Conservation (phyloP, 2,888 invertebrate species). For the Lasioglossum calceatum region DNA sequence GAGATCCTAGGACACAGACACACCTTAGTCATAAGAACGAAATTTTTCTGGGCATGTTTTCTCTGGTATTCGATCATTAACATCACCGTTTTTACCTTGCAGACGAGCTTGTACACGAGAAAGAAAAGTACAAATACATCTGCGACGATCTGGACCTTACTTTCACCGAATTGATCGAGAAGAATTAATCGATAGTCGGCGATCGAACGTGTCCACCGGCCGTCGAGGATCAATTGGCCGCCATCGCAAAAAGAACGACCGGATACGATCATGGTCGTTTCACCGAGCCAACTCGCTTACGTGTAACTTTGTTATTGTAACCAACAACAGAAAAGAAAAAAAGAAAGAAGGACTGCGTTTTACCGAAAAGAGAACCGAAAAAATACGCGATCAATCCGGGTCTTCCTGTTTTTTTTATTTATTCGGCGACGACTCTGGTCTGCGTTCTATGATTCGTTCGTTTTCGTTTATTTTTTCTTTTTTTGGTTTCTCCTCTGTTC, state of each 20-base stretch:
- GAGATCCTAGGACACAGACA: conserved; percentile 14
- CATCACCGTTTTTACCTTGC: conserved; percentile 81
- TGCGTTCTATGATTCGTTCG: conserved; percentile 1
- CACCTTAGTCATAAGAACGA: not conserved
- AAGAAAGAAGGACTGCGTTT: conserved; percentile 66
- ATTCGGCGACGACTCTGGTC: conserved; percentile 11
- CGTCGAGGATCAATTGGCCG: conserved; percentile 51
- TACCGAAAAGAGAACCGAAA: conserved; percentile 44
- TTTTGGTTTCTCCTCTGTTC: not conserved
- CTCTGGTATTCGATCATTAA: conserved; percentile 22
- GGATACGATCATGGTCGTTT: conserved; percentile 34
- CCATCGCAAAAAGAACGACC: conserved; percentile 20
- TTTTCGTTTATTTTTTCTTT: not conserved
- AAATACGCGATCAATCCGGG: conserved; percentile 68
- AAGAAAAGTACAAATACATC: conserved; percentile 99
- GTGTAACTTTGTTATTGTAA: conserved; percentile 82
- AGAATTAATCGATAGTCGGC: conserved; percentile 73
- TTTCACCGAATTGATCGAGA: conserved; percentile 93
- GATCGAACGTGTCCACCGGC: conserved; percentile 47
- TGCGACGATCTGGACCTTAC: conserved; percentile 99
- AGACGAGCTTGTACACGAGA: conserved; percentile 98
- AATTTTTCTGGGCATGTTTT: not conserved
- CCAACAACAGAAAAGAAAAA: conserved; percentile 66
- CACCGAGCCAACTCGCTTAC: conserved; percentile 53
- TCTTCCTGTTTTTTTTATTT: conserved; percentile 29